Base-by-base conservation (phyloP, 2,113 vertebrate genomes). In the Ascaphus truei region DNA sequence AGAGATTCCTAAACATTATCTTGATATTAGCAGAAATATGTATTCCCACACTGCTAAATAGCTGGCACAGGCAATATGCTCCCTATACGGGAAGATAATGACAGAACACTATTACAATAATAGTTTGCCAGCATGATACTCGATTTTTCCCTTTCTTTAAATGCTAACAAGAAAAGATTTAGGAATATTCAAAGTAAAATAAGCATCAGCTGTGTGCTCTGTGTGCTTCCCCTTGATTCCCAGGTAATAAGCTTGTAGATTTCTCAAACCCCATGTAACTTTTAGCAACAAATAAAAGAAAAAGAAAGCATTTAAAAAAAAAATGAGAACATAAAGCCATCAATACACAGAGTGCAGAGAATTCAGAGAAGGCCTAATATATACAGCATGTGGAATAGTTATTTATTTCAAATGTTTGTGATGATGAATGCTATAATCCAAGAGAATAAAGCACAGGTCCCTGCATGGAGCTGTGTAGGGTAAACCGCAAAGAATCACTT, bases 11-110 rank as follows among this genome's bases (percentile, higher is more conserved):
- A 69, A 67, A 71, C 84, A 75, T 78, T 77, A 79, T 76, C 75
- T 69, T 76, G 72, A 62, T 80, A 73, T 78, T 56, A 61, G 66
- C 75, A 66, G 79, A 75, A 51, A 69, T 69, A 60, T 78, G 73
- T 76, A 75, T 76, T 76, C 76, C 43, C 76, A 68, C 65, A 52
- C 76, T 76, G 80, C 83, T 77, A 80, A 85, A 83, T 80, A 81
- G 78, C 68, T 79, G 81, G 74, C 77, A 79, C 81, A 80, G 85
- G 85, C 84, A 79, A 80, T 81, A 74, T 76, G 61, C 74, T 67
- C 72, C 76, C 77, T 75, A 76, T 73, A 75, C 80, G 77, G 84
- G 72, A 84, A 79, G 77, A 81, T 80, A 84, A 83, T 75, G 61
- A 68, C 73, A 34, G 59, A 68, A 67, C 37, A 75, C 76, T 76